A percentile compares a stretch with the other conserved stretches of the same genome.
Conservation (phyloP, 2,888 invertebrate genomes). For the Quadroppia sp. region DNA sequence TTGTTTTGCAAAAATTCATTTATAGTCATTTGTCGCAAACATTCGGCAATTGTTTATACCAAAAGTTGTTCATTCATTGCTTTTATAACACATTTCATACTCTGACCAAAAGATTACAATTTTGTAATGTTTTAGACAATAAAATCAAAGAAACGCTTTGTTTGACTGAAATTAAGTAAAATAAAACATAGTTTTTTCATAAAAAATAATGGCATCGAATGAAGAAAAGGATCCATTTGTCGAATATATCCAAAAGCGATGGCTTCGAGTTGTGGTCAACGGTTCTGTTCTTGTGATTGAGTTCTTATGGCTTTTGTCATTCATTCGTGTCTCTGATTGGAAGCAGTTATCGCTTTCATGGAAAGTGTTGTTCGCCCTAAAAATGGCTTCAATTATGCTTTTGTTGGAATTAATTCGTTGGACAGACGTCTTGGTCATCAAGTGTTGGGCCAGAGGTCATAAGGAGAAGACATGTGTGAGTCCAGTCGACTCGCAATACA, state of each 20-base stretch:
- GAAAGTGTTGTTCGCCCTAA: constrained; percentile 27
- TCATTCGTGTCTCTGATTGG: not conserved
- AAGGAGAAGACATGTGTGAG: not conserved
- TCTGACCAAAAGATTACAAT: too few species aligned
- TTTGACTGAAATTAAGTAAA: too few species aligned
- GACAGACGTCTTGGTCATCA: constrained; percentile 6
- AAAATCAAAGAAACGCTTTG: too few species aligned
- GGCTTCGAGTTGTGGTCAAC: constrained; percentile 11
- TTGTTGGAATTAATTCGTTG: constrained; percentile 28
- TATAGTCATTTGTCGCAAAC: too few species aligned
- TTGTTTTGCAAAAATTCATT: too few species aligned
- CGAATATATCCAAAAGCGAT: not conserved
- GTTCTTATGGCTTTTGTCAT: constrained; percentile 29
- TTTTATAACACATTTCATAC: too few species aligned
- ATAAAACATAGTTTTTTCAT: too few species aligned
- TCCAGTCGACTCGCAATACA: constrained; percentile 34
- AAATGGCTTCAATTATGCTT: constrained; percentile 20
- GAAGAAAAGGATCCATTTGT: not conserved
- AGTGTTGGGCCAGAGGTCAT: not conserved
- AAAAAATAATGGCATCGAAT: not conserved
- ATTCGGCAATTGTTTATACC: too few species aligned
- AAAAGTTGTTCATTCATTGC: too few species aligned
- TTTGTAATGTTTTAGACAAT: too few species aligned
- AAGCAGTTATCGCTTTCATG: not conserved
- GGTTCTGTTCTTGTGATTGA: constrained; percentile 3